A percentile compares a stretch with the other conserved stretches of the same genome.
Evolutionary conservation across 2,113 vertebrate species (phyloP).

Genomic region (Brachyhypopomus gauderio): DNA sequence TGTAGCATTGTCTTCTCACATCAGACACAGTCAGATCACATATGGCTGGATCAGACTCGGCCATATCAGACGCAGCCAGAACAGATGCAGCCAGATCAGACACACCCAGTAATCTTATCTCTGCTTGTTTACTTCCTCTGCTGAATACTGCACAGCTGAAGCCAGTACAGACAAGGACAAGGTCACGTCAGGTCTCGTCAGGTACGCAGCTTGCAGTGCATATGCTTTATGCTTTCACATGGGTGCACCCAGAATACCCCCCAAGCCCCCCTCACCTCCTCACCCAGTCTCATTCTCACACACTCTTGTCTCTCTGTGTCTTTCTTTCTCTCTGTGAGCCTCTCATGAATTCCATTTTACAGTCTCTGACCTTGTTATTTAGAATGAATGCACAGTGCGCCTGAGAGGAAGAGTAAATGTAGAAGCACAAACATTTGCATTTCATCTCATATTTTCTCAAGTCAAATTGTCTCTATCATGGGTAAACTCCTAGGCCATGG

Average conservation of each 20-base stretch:
- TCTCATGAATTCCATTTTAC: constrained; percentile 43
- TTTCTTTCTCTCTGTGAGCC: neutral
- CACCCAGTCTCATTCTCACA: neutral
- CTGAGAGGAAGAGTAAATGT: constrained; percentile 25
- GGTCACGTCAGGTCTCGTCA: constrained; percentile 38
- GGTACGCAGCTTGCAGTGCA: constrained; percentile 3
- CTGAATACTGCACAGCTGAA: neutral
- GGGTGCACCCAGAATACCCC: neutral
- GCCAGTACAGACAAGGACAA: constrained; percentile 34
- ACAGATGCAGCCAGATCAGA: too few species aligned
- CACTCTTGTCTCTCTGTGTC: neutral
- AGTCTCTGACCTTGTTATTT: constrained; percentile 52
- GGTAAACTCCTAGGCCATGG: too few species aligned
- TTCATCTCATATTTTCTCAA: constrained; percentile 43
- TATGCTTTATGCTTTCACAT: constrained; percentile 9
- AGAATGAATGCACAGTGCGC: constrained; percentile 24
- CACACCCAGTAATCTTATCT: neutral
- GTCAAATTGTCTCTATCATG: constrained; percentile 26
- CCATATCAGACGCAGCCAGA: too few species aligned
- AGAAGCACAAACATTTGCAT: constrained; percentile 34
- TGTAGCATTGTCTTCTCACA: constrained; percentile 9
- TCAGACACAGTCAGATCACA: constrained; percentile 1
- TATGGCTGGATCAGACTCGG: too few species aligned
- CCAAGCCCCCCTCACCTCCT: constrained; percentile 2
- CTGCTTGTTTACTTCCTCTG: neutral